Base-by-base conservation (phyloP, 2,888 invertebrate species). In the Cerastoderma edule region DNA sequence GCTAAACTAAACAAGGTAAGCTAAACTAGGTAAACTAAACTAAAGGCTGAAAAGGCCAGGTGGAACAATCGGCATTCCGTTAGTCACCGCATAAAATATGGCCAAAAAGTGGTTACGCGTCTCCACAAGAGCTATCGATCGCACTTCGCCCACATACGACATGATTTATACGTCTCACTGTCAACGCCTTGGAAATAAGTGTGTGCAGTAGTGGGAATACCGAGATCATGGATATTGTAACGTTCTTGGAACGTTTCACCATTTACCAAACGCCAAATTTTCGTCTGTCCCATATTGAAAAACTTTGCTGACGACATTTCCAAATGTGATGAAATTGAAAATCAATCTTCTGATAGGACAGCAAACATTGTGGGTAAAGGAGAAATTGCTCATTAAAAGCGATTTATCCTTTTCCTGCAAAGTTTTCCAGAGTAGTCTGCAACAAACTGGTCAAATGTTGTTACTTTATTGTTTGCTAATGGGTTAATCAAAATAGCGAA, bases 301-400 rank as follows among this genome's bases (percentile, higher is more conserved):
- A 22, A 19, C 22, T 5, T 48, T 48, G 48, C 6, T n/a, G 48
- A 48, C 5, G 5, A 10, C 48, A 48, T 19, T 48, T 48, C 22
- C n/a, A 10, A 48, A 5, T 6, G 6, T 39, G 16, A 39, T 39
- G 8, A 8, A 39, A 39, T 10, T 39, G 8, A 39, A 39, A 16
- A 39, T 10, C 16, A 10, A 39, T 10, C 8, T 39, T 39, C 39
- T 8, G 16, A 16, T 39, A 10, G 6, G 57, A 28, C 33, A 32
- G 33, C 8, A 57, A 57, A 32, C 33, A 57, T 57, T 33, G 57
- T n/a, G 57, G 57, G n/a, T 4, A 57, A 57, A 27, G 33, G 28
- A 57, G 28, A 57, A 30, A 57, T n/a, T 57, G 32, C 57, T 57
- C 13, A 22, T 32, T 2, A 32, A 13, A 19, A 57, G 32, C 10